Evolutionary conservation across 1,140 invertebrate species (phyloP).

Genomic region (Streblospio benedicti): DNA sequence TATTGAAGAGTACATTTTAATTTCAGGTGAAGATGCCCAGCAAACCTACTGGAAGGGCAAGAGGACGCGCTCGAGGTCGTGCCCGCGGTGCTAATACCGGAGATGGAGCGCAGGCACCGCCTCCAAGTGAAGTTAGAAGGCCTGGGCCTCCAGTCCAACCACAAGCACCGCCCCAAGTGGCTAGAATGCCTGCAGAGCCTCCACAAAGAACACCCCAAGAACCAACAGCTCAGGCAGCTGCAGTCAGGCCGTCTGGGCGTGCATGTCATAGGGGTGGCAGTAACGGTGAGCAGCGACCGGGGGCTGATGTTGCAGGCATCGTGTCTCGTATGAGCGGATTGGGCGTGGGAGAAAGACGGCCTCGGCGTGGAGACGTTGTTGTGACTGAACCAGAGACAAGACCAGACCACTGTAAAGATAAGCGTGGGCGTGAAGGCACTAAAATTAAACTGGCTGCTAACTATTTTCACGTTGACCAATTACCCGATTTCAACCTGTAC

Average conservation of each 20-base stretch:
- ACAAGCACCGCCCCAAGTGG: not conserved
- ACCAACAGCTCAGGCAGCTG: not conserved
- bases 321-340: not conserved
- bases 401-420: slow-evolving; percentile 1
- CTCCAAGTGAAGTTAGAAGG: not conserved
- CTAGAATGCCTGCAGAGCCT: not conserved
- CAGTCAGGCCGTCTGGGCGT: slow-evolving; percentile 2
- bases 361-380: not conserved
- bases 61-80: slow-evolving; percentile 4
- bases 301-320: not conserved
- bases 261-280: not conserved
- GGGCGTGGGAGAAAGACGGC: not conserved
- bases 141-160: not conserved
- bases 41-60: slow-evolving; percentile 2
- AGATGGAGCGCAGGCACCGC: not conserved
- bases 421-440: not conserved
- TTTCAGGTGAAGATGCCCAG: no score
- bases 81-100: not conserved
- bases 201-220: not conserved
- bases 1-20: no score
- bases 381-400: not conserved
- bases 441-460: not conserved
- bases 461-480: slow-evolving; percentile 50
- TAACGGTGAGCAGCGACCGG: not conserved
- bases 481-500: slow-evolving; percentile 64